Percentiles rank a stretch among this genome's conserved stretches.
phyloP scores from a whole-genome alignment of 2,797 vertebrate species.

The Mastacembelus armatus region DNA sequence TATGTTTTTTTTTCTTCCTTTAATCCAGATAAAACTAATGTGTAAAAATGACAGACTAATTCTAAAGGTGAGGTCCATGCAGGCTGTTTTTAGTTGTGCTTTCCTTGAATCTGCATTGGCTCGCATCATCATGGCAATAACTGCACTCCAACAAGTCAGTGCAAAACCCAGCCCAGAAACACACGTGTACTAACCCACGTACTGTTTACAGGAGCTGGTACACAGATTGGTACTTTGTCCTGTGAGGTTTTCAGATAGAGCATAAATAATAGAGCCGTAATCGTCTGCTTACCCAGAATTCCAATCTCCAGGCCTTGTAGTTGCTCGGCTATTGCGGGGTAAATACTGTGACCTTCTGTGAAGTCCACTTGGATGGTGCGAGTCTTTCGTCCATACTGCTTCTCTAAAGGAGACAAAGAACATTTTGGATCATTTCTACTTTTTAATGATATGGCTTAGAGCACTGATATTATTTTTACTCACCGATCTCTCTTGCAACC shows the following conservation, averaged over 20 bases:
- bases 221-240: too few relatives aligned
- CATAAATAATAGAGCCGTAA: too few relatives aligned
- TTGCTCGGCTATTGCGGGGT: slow-evolving; percentile 72
- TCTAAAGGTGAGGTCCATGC: too few relatives aligned
- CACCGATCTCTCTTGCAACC: slow-evolving; percentile 83
- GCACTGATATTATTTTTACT: slow-evolving; percentile 21
- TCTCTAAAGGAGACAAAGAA: slow-evolving; percentile 68
- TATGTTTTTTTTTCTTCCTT: too few relatives aligned
- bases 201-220: too few relatives aligned
- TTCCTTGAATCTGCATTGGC: neutral
- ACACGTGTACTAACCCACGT: too few relatives aligned
- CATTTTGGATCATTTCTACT: neutral
- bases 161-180: neutral
- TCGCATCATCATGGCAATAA: too few relatives aligned
- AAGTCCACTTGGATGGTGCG: slow-evolving; percentile 84
- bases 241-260: too few relatives aligned
- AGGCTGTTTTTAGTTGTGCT: neutral
- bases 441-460: neutral
- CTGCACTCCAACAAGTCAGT: neutral
- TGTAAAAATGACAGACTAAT: neutral
- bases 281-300: slow-evolving; percentile 89
- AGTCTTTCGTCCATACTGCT: slow-evolving; percentile 72
- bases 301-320: slow-evolving; percentile 84
- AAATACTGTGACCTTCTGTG: slow-evolving; percentile 79
- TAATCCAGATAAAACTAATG: neutral